Conservation (phyloP, 2,113 vertebrate species). For the Apteryx mantelli region DNA sequence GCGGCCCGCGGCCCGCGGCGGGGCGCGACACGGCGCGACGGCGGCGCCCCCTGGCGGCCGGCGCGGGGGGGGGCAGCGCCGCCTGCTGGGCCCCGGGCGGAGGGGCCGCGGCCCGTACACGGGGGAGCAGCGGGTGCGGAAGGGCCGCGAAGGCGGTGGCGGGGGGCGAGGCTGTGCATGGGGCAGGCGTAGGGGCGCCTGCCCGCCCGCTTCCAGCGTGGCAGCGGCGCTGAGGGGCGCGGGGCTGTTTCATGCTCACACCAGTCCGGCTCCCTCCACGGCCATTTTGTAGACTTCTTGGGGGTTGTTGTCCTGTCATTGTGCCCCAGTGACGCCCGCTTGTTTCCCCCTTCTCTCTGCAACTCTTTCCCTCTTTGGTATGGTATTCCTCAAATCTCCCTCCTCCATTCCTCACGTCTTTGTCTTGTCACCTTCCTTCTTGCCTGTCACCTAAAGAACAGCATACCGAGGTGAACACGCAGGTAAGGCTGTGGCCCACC, state of each 20-base stretch:
- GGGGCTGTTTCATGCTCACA: too few relatives aligned
- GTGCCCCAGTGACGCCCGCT: background rate
- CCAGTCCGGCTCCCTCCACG: too few relatives aligned
- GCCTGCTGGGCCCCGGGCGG: background rate
- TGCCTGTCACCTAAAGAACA: background rate
- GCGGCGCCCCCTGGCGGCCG: background rate
- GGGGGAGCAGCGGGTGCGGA: background rate
- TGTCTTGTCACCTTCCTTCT: background rate
- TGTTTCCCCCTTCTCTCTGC: background rate
- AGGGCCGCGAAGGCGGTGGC: background rate
- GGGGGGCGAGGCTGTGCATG: background rate
- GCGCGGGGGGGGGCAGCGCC: background rate
- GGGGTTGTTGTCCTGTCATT: background rate
- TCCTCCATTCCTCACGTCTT: accelerated
- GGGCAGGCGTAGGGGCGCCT: background rate
- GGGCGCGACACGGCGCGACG: too few relatives aligned
- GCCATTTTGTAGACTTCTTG: too few relatives aligned
- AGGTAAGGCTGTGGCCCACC: too few relatives aligned
- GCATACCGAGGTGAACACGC: accelerated
- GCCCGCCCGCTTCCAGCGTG: background rate
- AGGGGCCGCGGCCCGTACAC: too few relatives aligned
- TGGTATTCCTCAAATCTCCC: accelerated
- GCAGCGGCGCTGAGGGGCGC: too few relatives aligned
- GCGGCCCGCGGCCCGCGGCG: background rate
- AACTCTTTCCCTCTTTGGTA: accelerated